Conservation (phyloP, 2,797 vertebrate genomes). For the Cryptoprocta ferox region DNA sequence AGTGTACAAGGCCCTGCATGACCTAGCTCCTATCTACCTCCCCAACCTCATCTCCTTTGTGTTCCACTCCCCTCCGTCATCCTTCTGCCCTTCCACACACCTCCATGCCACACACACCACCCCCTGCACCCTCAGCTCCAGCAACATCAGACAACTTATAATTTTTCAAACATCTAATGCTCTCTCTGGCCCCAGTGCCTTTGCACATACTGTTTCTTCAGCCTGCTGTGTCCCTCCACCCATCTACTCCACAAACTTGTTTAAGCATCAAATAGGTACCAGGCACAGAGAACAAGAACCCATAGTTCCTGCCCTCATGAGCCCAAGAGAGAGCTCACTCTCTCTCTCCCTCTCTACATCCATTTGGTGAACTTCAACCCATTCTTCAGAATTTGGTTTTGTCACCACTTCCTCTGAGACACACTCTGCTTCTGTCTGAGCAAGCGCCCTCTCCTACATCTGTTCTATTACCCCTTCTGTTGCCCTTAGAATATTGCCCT, state of each 20-base stretch:
- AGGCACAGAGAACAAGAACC: not conserved
- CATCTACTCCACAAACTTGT: not conserved
- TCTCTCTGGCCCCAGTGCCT: not conserved
- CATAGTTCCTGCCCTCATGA: not conserved
- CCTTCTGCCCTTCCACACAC: not conserved
- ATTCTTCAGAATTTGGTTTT: not conserved
- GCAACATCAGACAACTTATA: not conserved
- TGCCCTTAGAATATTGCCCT: not conserved
- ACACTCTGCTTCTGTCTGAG: not conserved
- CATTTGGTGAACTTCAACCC: not conserved
- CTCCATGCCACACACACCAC: rapidly evolving
- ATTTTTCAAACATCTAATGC: not conserved
- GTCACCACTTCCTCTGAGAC: not conserved
- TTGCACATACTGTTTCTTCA: not conserved
- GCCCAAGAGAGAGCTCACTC: not conserved
- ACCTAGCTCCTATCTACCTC: not conserved
- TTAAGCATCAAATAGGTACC: not conserved
- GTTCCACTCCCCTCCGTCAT: rapidly evolving
- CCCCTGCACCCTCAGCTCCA: not conserved
- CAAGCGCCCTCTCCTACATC: not conserved
- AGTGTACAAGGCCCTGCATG: rapidly evolving
- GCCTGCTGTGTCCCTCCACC: not conserved
- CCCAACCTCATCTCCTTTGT: not conserved
- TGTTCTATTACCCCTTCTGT: not conserved
- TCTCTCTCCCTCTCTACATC: not conserved